Base-by-base conservation (phyloP, 2,113 vertebrate species). In the Pterophyllum scalare region DNA sequence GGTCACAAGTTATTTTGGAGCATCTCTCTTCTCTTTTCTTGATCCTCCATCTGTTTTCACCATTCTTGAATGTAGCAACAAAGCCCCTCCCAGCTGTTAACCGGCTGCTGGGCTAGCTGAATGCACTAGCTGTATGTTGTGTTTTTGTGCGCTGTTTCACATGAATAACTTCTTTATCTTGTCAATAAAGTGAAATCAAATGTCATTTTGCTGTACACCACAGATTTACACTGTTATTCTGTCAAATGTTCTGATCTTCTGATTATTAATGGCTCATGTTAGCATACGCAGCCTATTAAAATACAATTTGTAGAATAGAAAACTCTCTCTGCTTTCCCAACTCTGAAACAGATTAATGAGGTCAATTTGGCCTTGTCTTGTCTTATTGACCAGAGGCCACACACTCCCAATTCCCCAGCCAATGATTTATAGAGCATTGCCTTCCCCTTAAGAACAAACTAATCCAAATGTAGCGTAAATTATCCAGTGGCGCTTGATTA, bases 301-400 rank as follows among this genome's bases (percentile, higher is more conserved):
- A 90, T 64, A 84, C 49, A 84, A 54, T 83, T 5, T 20, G 33
- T 52, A 38, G 31, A 81, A 28, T 10, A 89, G 85, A 86, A 92
- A 91, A 82, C 79, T 74, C 26, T 61, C 26, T 17, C 33, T 22
- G 67, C 52, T 57, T 59, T 46, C 13, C 79, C 0, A 4, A 77
- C 81, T 67, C 77, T 74, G 38, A 88, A 65, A 59, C 10, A 62
- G 92, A 94, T 91, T 79, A 91, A 93, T 89, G 88, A 86, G 91
- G 64, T 89, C 80, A 79, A 81, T 92, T 92, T 91, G 82, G 83
- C 76, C 56, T 59, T 22, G 81, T 78, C 86, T 90, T 85, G 90
- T 94, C 85, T 90, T 91, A 84, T 86, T 89, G 91, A 88, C 88
- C 76, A 24, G 54, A 67, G 84, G 86, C 84, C 86, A 90, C 58